These are phyloP conservation scores for Silurus glanis DNA, from an alignment of 2,113 vertebrate genomes.

Conservation along the genomic window DNA sequence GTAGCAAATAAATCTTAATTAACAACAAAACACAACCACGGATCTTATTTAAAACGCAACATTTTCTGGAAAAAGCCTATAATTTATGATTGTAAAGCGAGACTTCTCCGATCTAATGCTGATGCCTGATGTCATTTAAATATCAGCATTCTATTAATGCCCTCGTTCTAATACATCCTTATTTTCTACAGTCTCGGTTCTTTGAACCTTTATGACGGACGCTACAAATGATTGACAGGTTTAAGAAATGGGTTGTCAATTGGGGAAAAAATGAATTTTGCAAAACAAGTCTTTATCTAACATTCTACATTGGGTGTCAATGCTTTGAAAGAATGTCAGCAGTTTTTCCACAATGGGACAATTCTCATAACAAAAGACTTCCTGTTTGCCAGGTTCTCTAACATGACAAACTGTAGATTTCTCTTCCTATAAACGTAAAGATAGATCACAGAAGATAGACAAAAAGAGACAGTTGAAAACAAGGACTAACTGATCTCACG, in stretches of 20 bases:
- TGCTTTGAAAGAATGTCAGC: neutral
- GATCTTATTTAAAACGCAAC: neutral
- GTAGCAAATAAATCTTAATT: slow-evolving; percentile 19
- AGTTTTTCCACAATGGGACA: neutral
- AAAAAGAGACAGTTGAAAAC: neutral
- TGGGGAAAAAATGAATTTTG: too few species aligned
- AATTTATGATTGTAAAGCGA: neutral
- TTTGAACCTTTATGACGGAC: neutral
- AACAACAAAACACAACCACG: slow-evolving; percentile 1
- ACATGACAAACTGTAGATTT: neutral
- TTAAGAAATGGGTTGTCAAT: neutral
- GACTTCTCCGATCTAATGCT: neutral
- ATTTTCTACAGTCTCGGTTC: neutral
- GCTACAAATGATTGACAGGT: neutral
- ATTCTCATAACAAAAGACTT: neutral
- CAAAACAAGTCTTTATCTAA: neutral
- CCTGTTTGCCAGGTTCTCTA: neutral
- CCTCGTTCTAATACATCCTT: neutral
- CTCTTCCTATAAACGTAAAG: neutral
- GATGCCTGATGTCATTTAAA: neutral
- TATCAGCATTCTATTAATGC: neutral
- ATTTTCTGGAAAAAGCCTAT: neutral
- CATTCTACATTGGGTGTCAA: neutral
- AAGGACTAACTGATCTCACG: neutral
- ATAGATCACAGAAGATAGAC: neutral